A percentile compares a stretch with the other conserved stretches of the same genome.
These are phyloP conservation scores for Aleiodes leptofemur DNA, from an alignment of 2,888 invertebrate genomes.

Conservation along the genomic window DNA sequence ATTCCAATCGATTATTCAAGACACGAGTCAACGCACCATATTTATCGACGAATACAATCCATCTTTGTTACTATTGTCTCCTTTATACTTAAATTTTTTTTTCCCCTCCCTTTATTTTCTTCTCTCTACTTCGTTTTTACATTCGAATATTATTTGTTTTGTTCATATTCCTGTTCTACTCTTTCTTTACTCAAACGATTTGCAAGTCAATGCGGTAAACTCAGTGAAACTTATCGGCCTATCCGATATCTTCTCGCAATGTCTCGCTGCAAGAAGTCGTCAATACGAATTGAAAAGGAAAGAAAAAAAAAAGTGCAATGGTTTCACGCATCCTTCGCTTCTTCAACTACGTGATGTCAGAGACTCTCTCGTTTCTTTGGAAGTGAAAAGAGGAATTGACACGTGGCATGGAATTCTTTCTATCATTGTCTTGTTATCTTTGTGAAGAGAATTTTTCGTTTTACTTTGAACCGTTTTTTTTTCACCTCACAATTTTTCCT, in stretches of 20 bases:
- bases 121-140: slow-evolving; percentile 32
- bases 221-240: slow-evolving; percentile 59
- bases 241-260: slow-evolving; percentile 57
- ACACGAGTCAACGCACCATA: slow-evolving; percentile 58
- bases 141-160: slow-evolving; percentile 4
- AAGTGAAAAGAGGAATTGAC: not conserved
- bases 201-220: slow-evolving; percentile 62
- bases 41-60: slow-evolving; percentile 58
- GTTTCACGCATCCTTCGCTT: slow-evolving; percentile 6
- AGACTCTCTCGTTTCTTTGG: not conserved
- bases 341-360: slow-evolving; percentile 24
- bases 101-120: slow-evolving; percentile 9
- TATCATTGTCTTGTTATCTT: slow-evolving; percentile 9
- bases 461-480: slow-evolving; percentile 3
- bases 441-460: not conserved
- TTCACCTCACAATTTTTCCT: not conserved
- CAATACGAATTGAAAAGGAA: not conserved
- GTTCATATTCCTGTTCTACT: slow-evolving; percentile 38
- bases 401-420: slow-evolving; percentile 14
- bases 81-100: slow-evolving; percentile 44
- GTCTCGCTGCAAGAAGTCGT: slow-evolving; percentile 23
- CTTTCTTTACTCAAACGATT: slow-evolving; percentile 55
- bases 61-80: slow-evolving; percentile 49
- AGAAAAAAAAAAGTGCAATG: no score
- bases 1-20: slow-evolving; percentile 62